Base-by-base conservation (phyloP, 2,888 invertebrate genomes). In the Trimorus sp. region DNA sequence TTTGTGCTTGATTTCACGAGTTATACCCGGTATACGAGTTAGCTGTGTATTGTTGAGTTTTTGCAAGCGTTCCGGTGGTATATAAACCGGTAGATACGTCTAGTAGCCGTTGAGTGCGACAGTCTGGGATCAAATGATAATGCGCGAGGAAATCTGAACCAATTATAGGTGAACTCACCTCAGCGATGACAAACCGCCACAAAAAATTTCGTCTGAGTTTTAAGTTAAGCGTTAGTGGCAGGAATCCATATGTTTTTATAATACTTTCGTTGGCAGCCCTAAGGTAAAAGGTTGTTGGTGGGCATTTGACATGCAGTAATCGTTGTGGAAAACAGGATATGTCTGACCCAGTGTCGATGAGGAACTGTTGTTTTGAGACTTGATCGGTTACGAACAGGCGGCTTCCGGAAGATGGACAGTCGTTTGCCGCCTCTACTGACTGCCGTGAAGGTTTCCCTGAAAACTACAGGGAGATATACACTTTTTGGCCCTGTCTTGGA, bases 161-260 rank as follows among this genome's bases (percentile, higher is more conserved):
- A 14, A 90, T 89, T 9, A 91, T 90, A 0, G 91, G 87, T 36
- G 85, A 86, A 0, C 87, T 75, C 0, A 89, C 87, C 49, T 90
- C 88, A 0, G 90, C 89, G 0, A 90, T 83, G 0, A 88, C 74
- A 75, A 90, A 91, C 2, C 84, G 79, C 89, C 89, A 91, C 0
- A 65, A 56, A 40, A 87, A 89, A 1, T 76, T 82, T 6, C 89
- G 83, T 14, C 87, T 85, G 5, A 90, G 74, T 7, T 89, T 88
- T 7, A 90, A 59, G 45, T 89, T 85, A 0, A 90, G 49, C 7
- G 51, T 51, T 51, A 51, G 14, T n/a, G 11, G 7, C 12, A 51
- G 68, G 4, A 60, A 82, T 1, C 89, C 90, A 77, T 89, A 90
- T 0, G 89, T 90, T 1, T 80, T 42, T 6, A 91, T 90, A 0